phyloP scores from a whole-genome alignment of 1,140 invertebrate genomes.

The Zaprionus africanus region DNA sequence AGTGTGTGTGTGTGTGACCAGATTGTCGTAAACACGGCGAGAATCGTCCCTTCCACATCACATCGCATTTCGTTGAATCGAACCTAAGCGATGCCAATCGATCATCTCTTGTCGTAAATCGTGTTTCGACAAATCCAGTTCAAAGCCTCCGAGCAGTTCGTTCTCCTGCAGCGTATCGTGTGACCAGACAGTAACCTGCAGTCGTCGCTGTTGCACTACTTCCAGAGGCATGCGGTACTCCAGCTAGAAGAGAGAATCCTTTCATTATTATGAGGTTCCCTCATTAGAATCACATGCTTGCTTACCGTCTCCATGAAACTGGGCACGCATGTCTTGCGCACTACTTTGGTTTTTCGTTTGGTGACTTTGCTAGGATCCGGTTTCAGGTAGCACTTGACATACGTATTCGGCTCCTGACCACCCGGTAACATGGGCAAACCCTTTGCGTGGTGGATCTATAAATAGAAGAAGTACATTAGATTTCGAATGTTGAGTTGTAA shows the following conservation, averaged over 20 bases:
- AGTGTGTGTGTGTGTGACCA: conserved; percentile 23
- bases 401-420: conserved; percentile 92
- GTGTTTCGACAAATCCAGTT: conserved; percentile 89
- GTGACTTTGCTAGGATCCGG: conserved; percentile 94
- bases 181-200: conserved; percentile 98
- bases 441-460: conserved; percentile 90
- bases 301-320: conserved; percentile 99
- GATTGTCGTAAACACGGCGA: conserved; percentile 45
- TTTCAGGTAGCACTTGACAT: conserved; percentile 96
- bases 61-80: conserved; percentile 85
- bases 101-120: conserved; percentile 91
- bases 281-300: neutral
- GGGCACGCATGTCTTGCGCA: conserved; percentile 95
- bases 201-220: conserved; percentile 89
- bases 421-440: conserved; percentile 90
- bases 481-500: neutral
- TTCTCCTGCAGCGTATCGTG: conserved; percentile 98
- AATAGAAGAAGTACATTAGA: conserved; percentile 5
- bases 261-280: neutral
- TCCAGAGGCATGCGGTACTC: conserved; percentile 95
- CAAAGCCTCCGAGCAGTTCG: conserved; percentile 95
- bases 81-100: conserved; percentile 91
- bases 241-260: conserved; percentile 86
- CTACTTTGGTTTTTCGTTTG: conserved; percentile 97
- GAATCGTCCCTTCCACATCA: conserved; percentile 6